Conservation (phyloP, 2,113 vertebrate genomes). For the Campylomormyrus tamandua region DNA sequence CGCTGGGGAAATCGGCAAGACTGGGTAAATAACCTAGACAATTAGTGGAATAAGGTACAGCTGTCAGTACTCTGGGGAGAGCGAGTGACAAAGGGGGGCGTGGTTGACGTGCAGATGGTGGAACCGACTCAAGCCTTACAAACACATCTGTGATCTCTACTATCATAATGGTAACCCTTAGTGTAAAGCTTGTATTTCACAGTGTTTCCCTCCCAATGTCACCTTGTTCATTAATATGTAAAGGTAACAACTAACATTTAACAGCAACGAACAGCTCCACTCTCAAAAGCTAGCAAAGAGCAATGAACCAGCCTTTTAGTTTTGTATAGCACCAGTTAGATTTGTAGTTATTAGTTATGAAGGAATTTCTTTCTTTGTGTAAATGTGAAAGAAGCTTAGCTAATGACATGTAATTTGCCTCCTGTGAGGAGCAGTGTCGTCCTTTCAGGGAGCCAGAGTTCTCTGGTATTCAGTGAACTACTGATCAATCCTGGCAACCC, state of each 20-base stretch:
- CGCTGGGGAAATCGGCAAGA: background rate
- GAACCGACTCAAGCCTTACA: background rate
- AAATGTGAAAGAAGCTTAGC: background rate
- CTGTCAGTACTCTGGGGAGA: background rate
- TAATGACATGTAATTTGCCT: slow-evolving; percentile 12
- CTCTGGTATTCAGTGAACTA: background rate
- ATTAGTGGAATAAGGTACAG: background rate
- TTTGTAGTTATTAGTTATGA: background rate
- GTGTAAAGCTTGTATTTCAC: background rate
- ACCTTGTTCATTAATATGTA: background rate
- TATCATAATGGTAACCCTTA: background rate
- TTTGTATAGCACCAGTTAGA: background rate
- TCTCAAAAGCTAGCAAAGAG: background rate
- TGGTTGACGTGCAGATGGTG: background rate
- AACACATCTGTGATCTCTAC: background rate
- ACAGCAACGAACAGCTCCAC: background rate
- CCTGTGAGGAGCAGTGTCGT: background rate
- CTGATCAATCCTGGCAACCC: slow-evolving; percentile 1
- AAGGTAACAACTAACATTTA: background rate
- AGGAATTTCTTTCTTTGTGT: slow-evolving; percentile 1
- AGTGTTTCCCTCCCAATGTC: background rate
- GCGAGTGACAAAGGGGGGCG: background rate
- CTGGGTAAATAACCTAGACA: background rate
- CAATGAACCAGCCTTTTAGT: background rate
- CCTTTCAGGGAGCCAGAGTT: background rate